Evolutionary conservation across 37 sponge, comb jelly and placozoan genomes (phyloP).

Genomic region (Dysidea cf. avara): DNA sequence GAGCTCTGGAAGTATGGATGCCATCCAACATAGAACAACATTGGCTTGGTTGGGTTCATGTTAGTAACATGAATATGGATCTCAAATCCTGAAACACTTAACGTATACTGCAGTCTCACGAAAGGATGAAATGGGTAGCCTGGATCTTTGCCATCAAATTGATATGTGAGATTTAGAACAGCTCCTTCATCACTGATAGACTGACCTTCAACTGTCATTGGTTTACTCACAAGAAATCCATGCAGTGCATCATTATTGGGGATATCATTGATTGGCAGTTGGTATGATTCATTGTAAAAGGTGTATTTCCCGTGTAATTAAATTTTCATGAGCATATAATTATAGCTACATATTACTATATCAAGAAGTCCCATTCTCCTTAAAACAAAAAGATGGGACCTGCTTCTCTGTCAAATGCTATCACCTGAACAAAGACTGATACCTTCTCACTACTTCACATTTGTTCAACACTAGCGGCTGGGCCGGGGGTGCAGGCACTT

Average conservation of each 20-base stretch:
- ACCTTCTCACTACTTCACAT: too few species aligned
- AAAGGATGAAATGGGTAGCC: slow-evolving; percentile 66
- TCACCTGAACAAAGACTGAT: too few species aligned
- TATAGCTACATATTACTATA: too few species aligned
- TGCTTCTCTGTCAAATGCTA: too few species aligned
- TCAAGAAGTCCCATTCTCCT: too few species aligned
- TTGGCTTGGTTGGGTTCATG: slow-evolving; percentile 22
- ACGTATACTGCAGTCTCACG: slow-evolving; percentile 41
- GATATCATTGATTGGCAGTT: slow-evolving; percentile 55
- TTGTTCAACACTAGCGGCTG: too few species aligned
- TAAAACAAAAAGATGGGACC: too few species aligned
- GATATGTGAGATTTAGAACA: not conserved
- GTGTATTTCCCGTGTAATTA: slow-evolving; percentile 73
- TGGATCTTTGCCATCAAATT: slow-evolving; percentile 23
- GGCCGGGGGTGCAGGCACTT: too few species aligned
- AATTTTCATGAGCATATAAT: too few species aligned
- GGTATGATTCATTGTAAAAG: slow-evolving; percentile 49
- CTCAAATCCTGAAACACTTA: slow-evolving; percentile 23
- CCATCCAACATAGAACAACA: slow-evolving; percentile 78
- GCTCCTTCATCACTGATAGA: slow-evolving; percentile 20
- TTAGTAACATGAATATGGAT: slow-evolving; percentile 39
- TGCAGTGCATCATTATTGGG: slow-evolving; percentile 56
- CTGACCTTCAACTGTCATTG: slow-evolving; percentile 2
- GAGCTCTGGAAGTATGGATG: slow-evolving; percentile 72
- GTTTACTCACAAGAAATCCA: slow-evolving; percentile 46